phyloP scores from a whole-genome alignment of 2,113 vertebrate genomes.

The Synchiropus splendidus region DNA sequence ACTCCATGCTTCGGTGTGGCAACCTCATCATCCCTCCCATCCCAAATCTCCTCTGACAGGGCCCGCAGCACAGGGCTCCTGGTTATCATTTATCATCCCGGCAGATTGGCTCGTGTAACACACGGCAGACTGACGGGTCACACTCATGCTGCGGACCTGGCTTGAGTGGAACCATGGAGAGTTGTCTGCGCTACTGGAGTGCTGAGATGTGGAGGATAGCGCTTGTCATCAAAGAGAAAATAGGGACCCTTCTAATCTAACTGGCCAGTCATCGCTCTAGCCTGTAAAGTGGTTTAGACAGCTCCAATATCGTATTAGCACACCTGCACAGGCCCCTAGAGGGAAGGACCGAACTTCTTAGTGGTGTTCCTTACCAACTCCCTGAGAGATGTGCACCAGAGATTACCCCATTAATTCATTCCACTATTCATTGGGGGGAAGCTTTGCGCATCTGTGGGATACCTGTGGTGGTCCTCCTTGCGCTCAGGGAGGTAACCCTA shows the following conservation, averaged over 20 bases:
- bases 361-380: slow-evolving; percentile 52
- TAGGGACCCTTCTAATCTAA: slow-evolving; percentile 32
- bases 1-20: slow-evolving; percentile 31
- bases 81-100: slow-evolving; percentile 71
- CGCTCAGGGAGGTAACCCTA: slow-evolving; percentile 21
- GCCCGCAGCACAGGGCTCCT: slow-evolving; percentile 54
- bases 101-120: slow-evolving; percentile 56
- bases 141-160: slow-evolving; percentile 55
- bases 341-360: slow-evolving; percentile 55
- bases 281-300: slow-evolving; percentile 36
- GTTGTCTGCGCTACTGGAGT: slow-evolving; percentile 48
- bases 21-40: slow-evolving; percentile 51
- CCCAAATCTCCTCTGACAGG: slow-evolving; percentile 62
- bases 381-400: slow-evolving; percentile 56
- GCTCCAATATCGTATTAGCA: slow-evolving; percentile 54
- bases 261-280: slow-evolving; percentile 16
- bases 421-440: slow-evolving; percentile 47
- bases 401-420: slow-evolving; percentile 81
- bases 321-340: slow-evolving; percentile 61
- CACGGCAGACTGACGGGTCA: slow-evolving; percentile 58
- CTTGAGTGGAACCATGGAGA: slow-evolving; percentile 40
- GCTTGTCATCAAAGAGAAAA: slow-evolving; percentile 44
- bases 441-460: slow-evolving; percentile 47
- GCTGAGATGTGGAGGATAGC: slow-evolving; percentile 36
- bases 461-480: slow-evolving; percentile 48